Evolutionary conservation across 53 echinoderm and acorn worm genomes (phyloP).

Genomic region (Patiria pectinifera): DNA sequence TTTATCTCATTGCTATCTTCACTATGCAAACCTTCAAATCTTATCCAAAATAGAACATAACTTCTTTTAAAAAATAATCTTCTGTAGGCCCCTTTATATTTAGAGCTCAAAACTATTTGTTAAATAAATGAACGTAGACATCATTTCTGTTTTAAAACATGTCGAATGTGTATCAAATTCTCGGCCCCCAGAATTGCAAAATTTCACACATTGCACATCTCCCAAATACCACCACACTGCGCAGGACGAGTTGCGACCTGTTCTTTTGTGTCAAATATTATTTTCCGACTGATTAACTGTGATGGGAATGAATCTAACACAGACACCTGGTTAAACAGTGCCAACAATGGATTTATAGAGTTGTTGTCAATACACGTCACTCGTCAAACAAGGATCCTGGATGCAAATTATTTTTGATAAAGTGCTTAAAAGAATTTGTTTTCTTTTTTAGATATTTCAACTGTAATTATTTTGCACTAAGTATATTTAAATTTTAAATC

Average conservation of each 20-base stretch:
- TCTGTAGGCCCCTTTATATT: too few species aligned
- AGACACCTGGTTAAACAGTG: conserved; percentile 2
- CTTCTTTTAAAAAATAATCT: too few species aligned
- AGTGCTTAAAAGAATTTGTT: not conserved
- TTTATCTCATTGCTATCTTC: too few species aligned
- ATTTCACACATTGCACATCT: not conserved
- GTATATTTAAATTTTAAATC: not conserved
- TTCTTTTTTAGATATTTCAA: not conserved
- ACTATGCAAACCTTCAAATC: too few species aligned
- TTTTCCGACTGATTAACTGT: not conserved
- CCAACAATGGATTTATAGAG: not conserved
- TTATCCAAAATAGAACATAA: too few species aligned
- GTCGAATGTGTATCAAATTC: not conserved
- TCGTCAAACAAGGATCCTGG: not conserved
- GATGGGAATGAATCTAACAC: not conserved
- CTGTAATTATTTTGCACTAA: not conserved
- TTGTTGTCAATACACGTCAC: not conserved
- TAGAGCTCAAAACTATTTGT: too few species aligned
- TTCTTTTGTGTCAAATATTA: not conserved
- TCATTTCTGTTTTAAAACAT: too few species aligned
- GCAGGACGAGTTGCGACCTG: not conserved
- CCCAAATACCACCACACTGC: not conserved
- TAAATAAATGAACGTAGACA: too few species aligned
- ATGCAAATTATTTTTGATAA: not conserved
- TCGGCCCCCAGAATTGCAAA: too few species aligned